Conservation (phyloP, 1,140 invertebrate species). For the Cyclina sinensis region DNA sequence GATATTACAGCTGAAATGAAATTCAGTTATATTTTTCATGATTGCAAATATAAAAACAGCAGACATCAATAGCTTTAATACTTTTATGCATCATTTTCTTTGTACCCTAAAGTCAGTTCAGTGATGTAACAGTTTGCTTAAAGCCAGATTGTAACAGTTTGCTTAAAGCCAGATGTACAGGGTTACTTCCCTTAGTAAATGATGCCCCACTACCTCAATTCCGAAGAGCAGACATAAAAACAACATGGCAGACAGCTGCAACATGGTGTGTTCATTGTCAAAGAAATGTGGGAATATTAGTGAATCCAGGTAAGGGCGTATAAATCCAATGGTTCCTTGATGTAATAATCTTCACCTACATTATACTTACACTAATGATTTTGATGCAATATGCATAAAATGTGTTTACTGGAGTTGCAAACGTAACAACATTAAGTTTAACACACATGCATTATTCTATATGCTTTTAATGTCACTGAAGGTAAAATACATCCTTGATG, state of each 20-base stretch:
- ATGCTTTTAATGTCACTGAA: neutral
- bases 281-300: neutral
- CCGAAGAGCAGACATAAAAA: neutral
- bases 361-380: neutral
- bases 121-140: no score
- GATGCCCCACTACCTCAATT: neutral
- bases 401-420: neutral
- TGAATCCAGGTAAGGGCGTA: neutral
- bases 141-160: no score
- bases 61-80: no score
- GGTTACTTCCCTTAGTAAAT: conserved; percentile 14
- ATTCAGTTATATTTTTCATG: no score
- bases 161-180: no score
- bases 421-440: neutral
- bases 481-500: neutral
- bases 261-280: neutral
- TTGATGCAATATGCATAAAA: neutral
- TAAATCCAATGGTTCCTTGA: neutral
- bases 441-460: neutral
- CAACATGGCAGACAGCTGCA: neutral
- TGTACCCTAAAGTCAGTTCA: no score
- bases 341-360: neutral
- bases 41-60: no score
- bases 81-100: no score
- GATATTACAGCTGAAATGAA: no score